Base-by-base conservation (phyloP, 2,888 invertebrate species). In the Epistrophella euchroma region DNA sequence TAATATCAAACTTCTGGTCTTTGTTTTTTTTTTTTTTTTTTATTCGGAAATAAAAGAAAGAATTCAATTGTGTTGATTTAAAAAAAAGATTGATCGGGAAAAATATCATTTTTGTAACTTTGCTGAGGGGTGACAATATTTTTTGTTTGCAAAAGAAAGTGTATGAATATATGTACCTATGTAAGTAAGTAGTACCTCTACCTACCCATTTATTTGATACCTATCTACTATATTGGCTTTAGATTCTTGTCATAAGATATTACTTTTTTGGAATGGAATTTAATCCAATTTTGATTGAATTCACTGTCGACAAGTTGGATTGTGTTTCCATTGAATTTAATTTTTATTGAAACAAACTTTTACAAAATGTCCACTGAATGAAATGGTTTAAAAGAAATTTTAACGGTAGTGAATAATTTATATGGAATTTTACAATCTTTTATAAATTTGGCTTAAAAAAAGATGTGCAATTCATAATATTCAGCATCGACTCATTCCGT, bases 1-100 rank as follows among this genome's bases (percentile, higher is more conserved):
- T 71, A 78, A 58, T 84, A 73, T 64, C 13, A 75, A 84, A 79
- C 70, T 74, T 79, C 75, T 79, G 79, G 64, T 79, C 79, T 71
- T 75, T 79, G 84, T 47, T 64, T 84, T 66, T 74, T 52, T 15
- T 52, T 52, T 32, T 56, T 32, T 32, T 43, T 45, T 52, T 72
- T 35, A 77, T 77, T 52, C 55, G 37, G 17, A 74, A 66, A 79
- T 52, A 73, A 58, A 72, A 58, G 45, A n/a, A 45, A 47, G 25
- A 55, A 70, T 40, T 72, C 68, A 47, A 73, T 60, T 82, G 64
- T 32, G 22, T 62, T 58, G 22, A 66, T 40, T 25, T 25, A 11
- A 19, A 43, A 35, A 28, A 55, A 52, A 56, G 32, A 56, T 56
- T 35, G 32, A 62, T 62, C 13, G n/a, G n/a, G 37, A 40, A 40